Evolutionary conservation across 2,797 vertebrate species (phyloP).

Genomic region (Psittacula echo): DNA sequence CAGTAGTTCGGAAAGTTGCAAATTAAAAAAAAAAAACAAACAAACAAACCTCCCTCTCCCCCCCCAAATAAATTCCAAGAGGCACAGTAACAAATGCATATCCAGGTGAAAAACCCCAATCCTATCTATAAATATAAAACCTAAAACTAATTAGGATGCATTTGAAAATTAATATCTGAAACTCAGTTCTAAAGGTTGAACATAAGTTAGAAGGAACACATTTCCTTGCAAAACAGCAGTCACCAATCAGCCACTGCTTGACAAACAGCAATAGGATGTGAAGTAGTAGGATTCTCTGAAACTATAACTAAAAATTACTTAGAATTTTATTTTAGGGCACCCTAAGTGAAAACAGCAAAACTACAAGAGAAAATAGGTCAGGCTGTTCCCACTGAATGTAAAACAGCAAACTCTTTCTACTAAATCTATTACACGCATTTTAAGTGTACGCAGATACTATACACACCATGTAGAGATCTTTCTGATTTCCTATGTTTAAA

Average conservation of each 20-base stretch:
- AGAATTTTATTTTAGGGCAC: slow-evolving; percentile 35
- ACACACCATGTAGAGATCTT: accelerated
- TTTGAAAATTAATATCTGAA: background rate
- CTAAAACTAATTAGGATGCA: background rate
- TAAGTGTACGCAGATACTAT: background rate
- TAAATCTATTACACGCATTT: background rate
- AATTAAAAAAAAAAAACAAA: background rate
- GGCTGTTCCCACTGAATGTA: background rate
- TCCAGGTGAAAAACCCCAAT: background rate
- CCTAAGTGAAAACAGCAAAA: slow-evolving; percentile 1
- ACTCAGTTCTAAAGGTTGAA: background rate
- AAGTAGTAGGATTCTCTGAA: background rate
- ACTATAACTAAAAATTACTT: slow-evolving; percentile 8
- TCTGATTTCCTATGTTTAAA: background rate
- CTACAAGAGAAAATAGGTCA: slow-evolving; percentile 30
- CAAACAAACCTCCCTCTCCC: background rate
- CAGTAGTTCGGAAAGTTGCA: background rate
- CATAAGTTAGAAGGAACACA: background rate
- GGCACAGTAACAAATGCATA: background rate
- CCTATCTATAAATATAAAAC: background rate
- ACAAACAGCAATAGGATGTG: background rate
- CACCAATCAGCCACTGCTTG: background rate
- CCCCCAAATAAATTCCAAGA: background rate
- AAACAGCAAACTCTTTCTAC: background rate
- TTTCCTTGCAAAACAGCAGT: background rate